These are phyloP conservation scores for Napeogenes sylphis DNA, from an alignment of 2,888 invertebrate genomes.

Conservation along the genomic window DNA sequence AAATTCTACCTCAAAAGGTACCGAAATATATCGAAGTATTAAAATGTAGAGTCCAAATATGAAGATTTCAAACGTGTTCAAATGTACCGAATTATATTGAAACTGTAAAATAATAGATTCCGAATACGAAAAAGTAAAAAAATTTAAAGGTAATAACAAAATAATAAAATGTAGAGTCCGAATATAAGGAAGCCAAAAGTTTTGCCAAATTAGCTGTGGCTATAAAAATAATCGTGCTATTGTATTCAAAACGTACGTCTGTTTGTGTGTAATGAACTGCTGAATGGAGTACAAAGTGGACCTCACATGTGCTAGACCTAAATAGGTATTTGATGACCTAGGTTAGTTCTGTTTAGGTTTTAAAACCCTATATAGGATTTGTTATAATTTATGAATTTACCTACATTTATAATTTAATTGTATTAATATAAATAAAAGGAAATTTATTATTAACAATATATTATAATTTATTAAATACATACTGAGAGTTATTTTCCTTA, in stretches of 20 bases:
- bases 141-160: no score
- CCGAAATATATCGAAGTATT: no score
- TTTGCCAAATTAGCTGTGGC: constrained; percentile 27
- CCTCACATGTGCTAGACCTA: constrained; percentile 52
- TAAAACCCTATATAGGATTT: not conserved
- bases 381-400: not conserved
- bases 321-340: constrained; percentile 33
- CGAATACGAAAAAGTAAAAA: no score
- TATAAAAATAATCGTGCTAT: constrained; percentile 59
- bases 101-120: no score
- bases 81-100: no score
- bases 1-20: no score
- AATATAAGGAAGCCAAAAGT: no score
- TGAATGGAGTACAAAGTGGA: constrained; percentile 67
- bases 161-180: no score
- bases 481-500: not conserved
- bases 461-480: no score
- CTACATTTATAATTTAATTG: not conserved
- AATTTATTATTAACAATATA: no score
- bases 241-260: constrained; percentile 69
- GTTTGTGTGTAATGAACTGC: constrained; percentile 53
- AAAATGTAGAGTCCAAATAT: no score
- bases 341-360: constrained; percentile 38
- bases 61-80: not conserved
- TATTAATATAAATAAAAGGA: no score